Conservation (phyloP, 2,113 vertebrate species). For the Carettochelys insculpta region DNA sequence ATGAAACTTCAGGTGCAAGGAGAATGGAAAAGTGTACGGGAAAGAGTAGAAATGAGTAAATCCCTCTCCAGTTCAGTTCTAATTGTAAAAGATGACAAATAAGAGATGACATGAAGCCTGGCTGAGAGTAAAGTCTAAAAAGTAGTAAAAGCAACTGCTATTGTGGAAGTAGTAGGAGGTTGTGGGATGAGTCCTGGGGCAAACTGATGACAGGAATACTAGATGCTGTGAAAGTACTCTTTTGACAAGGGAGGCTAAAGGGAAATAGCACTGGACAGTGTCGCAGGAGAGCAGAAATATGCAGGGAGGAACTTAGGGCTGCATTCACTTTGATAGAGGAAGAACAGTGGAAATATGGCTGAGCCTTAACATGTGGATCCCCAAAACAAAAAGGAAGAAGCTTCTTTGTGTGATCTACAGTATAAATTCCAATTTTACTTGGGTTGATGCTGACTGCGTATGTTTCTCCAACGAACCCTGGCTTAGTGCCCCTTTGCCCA, state of each 20-base stretch:
- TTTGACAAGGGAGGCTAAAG: not conserved
- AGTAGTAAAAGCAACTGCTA: not conserved
- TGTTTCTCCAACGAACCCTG: not conserved
- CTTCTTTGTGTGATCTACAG: fast-evolving
- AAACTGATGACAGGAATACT: not conserved
- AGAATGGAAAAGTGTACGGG: not conserved
- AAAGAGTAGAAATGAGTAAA: not conserved
- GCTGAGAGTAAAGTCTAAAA: not conserved
- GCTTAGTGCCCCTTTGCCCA: not conserved
- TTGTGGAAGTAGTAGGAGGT: not conserved
- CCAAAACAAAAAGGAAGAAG: not conserved
- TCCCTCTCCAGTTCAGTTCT: not conserved
- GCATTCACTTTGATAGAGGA: not conserved
- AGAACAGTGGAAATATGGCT: not conserved
- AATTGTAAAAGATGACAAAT: not conserved
- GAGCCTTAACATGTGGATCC: not conserved
- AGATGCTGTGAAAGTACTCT: not conserved
- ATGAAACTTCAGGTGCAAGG: not conserved
- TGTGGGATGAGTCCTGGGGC: slow-evolving; percentile 16
- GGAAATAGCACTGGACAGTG: not conserved
- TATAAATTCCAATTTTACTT: not conserved
- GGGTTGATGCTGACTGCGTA: not conserved
- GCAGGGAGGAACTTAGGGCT: not conserved
- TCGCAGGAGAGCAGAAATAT: not conserved
- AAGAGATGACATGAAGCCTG: not conserved